These are phyloP conservation scores for Marmota flaviventris DNA, from an alignment of 2,113 vertebrate species.

Conservation along the genomic window DNA sequence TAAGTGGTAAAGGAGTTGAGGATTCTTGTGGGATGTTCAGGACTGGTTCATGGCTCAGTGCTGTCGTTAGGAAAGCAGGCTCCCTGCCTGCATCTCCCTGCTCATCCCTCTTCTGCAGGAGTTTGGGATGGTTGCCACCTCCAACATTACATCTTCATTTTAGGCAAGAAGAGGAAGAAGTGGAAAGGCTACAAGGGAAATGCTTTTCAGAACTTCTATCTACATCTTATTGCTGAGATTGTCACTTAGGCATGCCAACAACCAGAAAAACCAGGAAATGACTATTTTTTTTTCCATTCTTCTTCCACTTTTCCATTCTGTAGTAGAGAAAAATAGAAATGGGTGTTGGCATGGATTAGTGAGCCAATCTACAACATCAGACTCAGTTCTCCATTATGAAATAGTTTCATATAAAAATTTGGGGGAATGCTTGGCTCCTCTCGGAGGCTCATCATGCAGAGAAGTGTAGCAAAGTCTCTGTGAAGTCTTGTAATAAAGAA, in stretches of 20 bases:
- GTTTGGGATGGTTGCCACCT: background rate
- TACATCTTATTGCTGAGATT: background rate
- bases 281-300: background rate
- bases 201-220: background rate
- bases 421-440: background rate
- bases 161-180: background rate
- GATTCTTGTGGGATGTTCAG: background rate
- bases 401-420: background rate
- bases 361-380: background rate
- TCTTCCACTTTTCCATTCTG: background rate
- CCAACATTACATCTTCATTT: background rate
- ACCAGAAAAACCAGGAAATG: background rate
- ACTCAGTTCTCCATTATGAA: background rate
- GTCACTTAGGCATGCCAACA: background rate
- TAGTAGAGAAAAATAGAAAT: background rate
- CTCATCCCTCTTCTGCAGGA: background rate
- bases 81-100: background rate
- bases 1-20: constrained; percentile 19
- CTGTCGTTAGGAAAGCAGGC: background rate
- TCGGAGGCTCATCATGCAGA: background rate
- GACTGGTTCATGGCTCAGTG: background rate
- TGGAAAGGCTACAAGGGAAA: background rate
- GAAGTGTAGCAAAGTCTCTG: background rate
- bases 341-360: background rate
- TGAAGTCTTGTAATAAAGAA: constrained; percentile 8